Evolutionary conservation across 2,797 vertebrate species (phyloP).

Genomic region (Alectoris magna): DNA sequence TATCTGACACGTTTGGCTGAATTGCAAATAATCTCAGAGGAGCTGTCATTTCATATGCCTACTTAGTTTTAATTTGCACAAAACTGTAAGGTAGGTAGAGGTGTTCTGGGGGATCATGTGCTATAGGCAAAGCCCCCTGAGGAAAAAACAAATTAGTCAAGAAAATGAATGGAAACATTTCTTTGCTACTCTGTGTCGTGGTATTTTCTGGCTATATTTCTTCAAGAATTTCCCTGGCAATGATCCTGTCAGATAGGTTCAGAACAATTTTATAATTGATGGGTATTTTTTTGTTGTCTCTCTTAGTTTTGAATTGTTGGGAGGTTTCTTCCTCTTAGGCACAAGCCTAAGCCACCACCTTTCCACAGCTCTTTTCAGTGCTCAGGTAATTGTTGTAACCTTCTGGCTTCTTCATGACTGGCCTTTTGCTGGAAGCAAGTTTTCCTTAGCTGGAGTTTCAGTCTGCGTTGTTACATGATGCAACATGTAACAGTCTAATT

Average conservation of each 20-base stretch:
- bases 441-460: neutral
- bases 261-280: neutral
- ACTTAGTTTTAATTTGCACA: neutral
- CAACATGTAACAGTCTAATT: neutral
- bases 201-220: neutral
- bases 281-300: neutral
- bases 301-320: neutral
- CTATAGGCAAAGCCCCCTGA: neutral
- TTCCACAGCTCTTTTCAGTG: neutral
- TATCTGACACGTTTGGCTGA: neutral
- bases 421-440: neutral
- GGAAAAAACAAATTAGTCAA: neutral
- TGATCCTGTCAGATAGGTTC: neutral
- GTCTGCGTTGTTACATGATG: neutral
- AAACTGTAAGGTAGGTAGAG: neutral
- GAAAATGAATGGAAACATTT: neutral
- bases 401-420: neutral
- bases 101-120: neutral
- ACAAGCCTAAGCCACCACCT: neutral
- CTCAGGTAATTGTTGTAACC: fast-evolving
- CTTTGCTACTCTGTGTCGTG: neutral
- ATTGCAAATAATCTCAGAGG: neutral
- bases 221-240: neutral
- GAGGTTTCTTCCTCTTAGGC: neutral
- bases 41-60: neutral